A percentile compares a stretch with the other conserved stretches of the same genome.
Evolutionary conservation across 2,797 vertebrate species (phyloP).

Genomic region (Pempheris klunzingeri): DNA sequence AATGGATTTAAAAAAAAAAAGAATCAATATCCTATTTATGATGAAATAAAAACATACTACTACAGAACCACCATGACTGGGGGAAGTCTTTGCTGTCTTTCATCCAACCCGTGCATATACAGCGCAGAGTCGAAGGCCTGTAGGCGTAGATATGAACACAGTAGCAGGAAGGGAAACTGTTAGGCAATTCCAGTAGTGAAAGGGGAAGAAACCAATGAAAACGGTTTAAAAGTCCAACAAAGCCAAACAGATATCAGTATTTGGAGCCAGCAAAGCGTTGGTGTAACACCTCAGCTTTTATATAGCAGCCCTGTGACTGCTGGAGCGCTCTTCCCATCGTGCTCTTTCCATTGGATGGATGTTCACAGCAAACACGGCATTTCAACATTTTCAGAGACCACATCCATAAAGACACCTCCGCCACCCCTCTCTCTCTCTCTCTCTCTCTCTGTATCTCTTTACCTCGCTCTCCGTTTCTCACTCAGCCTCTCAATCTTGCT

Average conservation of each 20-base stretch:
- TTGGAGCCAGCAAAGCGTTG: slow-evolving; percentile 69
- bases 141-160: slow-evolving; percentile 57
- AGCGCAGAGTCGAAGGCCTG: slow-evolving; percentile 46
- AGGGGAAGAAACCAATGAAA: slow-evolving; percentile 67
- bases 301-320: slow-evolving; percentile 70
- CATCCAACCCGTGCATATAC: slow-evolving; percentile 45
- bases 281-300: slow-evolving; percentile 78
- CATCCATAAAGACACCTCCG: slow-evolving; percentile 68
- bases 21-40: slow-evolving; percentile 41
- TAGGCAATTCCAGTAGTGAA: slow-evolving; percentile 54
- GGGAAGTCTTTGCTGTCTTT: slow-evolving; percentile 42
- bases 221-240: slow-evolving; percentile 69
- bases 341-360: slow-evolving; percentile 66
- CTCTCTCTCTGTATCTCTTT: slow-evolving; percentile 24
- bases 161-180: slow-evolving; percentile 45
- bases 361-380: slow-evolving; percentile 72
- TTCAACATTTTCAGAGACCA: slow-evolving; percentile 74
- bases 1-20: slow-evolving; percentile 13
- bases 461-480: slow-evolving; percentile 31
- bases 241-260: slow-evolving; percentile 68
- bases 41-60: slow-evolving; percentile 39
- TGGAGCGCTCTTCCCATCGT: slow-evolving; percentile 64
- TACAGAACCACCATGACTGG: slow-evolving; percentile 8
- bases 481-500: slow-evolving; percentile 66
- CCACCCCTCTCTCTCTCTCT: slow-evolving; percentile 19